These are phyloP conservation scores for Spermophilus dauricus DNA, from an alignment of 2,113 vertebrate species.

Conservation along the genomic window DNA sequence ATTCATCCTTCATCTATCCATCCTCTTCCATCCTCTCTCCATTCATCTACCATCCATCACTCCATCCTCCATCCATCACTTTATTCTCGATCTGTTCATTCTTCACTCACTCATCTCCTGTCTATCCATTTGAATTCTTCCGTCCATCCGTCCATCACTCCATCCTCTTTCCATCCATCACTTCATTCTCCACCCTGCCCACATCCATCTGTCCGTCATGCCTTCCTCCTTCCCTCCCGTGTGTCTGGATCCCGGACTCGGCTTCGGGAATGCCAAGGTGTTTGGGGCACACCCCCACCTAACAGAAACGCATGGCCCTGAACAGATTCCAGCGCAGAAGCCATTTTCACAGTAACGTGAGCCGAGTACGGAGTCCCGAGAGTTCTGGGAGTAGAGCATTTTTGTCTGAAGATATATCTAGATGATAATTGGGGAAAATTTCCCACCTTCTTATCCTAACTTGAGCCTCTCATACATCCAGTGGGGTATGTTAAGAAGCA, in stretches of 20 bases:
- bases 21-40: background rate
- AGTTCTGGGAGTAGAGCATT: background rate
- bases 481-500: background rate
- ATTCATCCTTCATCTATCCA: background rate
- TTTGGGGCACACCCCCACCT: rapidly evolving
- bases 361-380: background rate
- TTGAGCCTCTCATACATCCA: background rate
- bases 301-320: background rate
- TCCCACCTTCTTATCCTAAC: background rate
- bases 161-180: background rate
- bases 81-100: background rate
- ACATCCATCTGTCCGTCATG: background rate
- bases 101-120: background rate
- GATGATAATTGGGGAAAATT: background rate
- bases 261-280: background rate
- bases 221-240: background rate
- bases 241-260: background rate
- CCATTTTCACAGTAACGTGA: background rate
- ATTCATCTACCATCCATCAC: no score
- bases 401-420: background rate
- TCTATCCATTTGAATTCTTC: no score
- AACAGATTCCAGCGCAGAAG: background rate
- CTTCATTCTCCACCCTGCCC: background rate
- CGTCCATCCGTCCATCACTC: no score
- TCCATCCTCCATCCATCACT: no score